phyloP scores from a whole-genome alignment of 2,113 vertebrate genomes.

The Caracal caracal region DNA sequence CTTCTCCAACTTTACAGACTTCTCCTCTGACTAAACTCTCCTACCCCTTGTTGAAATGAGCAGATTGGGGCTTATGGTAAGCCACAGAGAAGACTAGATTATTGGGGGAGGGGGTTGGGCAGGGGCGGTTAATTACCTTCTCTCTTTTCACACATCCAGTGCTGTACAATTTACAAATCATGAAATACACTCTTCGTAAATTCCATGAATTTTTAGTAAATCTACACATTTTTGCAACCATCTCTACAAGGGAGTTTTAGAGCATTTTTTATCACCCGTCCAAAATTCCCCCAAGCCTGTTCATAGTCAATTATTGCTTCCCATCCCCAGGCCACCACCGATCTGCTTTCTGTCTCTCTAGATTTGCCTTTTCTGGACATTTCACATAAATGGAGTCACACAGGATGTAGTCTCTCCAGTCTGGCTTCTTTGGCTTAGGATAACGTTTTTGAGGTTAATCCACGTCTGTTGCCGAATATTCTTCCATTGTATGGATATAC shows the following conservation, averaged over 20 bases:
- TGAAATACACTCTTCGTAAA: not conserved
- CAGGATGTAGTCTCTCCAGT: not conserved
- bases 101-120: not conserved
- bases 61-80: not conserved
- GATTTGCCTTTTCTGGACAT: not conserved
- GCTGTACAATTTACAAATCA: not conserved
- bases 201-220: not conserved
- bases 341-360: not conserved
- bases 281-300: not conserved
- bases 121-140: not conserved
- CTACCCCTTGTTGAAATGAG: not conserved
- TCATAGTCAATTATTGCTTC: not conserved
- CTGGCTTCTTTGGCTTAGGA: not conserved
- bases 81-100: not conserved
- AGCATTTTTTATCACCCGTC: not conserved
- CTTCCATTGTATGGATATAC: too few species aligned
- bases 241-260: not conserved
- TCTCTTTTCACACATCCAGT: not conserved
- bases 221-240: not conserved
- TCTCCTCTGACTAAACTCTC: not conserved
- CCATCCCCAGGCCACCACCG: fast-evolving
- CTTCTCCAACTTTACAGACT: not conserved
- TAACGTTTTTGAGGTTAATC: not conserved
- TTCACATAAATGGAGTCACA: not conserved
- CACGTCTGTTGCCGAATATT: not conserved